Conservation (phyloP, 2,113 vertebrate species). For the Leptocoma aspasia region DNA sequence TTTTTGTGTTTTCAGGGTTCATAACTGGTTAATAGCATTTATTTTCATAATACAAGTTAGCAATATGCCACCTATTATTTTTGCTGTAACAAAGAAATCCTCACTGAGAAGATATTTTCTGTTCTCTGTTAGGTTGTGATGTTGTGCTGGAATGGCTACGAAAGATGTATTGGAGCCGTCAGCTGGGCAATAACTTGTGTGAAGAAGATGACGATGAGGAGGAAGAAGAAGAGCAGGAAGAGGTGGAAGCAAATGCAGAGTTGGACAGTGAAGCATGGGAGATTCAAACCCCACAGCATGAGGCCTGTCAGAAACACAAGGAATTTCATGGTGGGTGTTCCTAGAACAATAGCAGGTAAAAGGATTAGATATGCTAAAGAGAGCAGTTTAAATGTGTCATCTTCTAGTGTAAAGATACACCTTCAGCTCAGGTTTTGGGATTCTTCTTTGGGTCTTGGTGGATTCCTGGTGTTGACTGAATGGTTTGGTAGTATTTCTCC, state of each 20-base stretch:
- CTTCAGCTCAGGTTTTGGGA: not conserved
- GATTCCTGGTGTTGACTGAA: not conserved
- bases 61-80: not conserved
- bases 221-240: conserved; percentile 70
- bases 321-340: conserved; percentile 78
- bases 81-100: not conserved
- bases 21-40: not conserved
- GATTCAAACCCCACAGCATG: not conserved
- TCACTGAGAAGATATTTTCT: not conserved
- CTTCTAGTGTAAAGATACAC: not conserved
- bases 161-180: conserved; percentile 90
- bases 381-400: not conserved
- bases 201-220: conserved; percentile 78
- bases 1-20: not conserved
- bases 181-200: conserved; percentile 78
- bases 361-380: not conserved
- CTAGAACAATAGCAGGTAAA: not conserved
- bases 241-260: not conserved
- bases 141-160: conserved; percentile 94
- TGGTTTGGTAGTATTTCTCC: not conserved
- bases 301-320: conserved; percentile 72
- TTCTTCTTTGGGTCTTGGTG: not conserved
- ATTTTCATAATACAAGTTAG: not conserved
- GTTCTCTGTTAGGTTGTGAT: conserved; percentile 75
- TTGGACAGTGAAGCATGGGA: conserved; percentile 71